Conservation (phyloP, 2,113 vertebrate species). For the Varanus salvator region DNA sequence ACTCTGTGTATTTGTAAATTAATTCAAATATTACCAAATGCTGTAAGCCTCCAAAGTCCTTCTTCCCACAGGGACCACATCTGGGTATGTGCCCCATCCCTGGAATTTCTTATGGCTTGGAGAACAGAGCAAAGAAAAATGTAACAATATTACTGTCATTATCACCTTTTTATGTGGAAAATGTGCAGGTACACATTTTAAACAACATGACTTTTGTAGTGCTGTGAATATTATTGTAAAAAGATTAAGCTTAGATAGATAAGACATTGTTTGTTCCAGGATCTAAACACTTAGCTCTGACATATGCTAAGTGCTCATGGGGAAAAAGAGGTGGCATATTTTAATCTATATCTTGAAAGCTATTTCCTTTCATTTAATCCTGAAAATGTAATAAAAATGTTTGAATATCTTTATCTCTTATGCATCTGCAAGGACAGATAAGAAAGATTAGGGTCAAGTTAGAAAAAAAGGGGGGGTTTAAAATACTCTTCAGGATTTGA, state of each 20-base stretch:
- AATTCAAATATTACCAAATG: not conserved
- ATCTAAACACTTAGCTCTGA: not conserved
- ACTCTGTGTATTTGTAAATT: not conserved
- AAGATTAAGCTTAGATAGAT: not conserved
- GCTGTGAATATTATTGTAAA: constrained; percentile 31
- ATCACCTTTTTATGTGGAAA: not conserved
- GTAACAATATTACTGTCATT: not conserved
- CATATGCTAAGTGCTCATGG: not conserved
- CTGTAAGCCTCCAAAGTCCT: no score
- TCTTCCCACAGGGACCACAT: not conserved
- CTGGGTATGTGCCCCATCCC: not conserved
- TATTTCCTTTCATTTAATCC: constrained; percentile 48
- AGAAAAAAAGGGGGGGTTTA: constrained; percentile 11
- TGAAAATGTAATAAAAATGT: constrained; percentile 28
- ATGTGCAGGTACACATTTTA: not conserved
- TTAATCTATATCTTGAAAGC: constrained; percentile 46
- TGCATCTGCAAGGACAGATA: constrained; percentile 34
- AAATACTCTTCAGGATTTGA: not conserved
- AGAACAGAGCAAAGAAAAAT: not conserved
- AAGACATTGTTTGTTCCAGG: constrained; percentile 23
- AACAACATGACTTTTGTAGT: not conserved
- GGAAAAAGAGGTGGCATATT: constrained; percentile 26
- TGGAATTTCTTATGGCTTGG: not conserved
- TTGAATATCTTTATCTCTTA: constrained; percentile 50
- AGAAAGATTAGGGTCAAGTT: constrained; percentile 39